These are phyloP conservation scores for Eulemur albifrons DNA, from an alignment of 2,797 vertebrate genomes.

Conservation along the genomic window DNA sequence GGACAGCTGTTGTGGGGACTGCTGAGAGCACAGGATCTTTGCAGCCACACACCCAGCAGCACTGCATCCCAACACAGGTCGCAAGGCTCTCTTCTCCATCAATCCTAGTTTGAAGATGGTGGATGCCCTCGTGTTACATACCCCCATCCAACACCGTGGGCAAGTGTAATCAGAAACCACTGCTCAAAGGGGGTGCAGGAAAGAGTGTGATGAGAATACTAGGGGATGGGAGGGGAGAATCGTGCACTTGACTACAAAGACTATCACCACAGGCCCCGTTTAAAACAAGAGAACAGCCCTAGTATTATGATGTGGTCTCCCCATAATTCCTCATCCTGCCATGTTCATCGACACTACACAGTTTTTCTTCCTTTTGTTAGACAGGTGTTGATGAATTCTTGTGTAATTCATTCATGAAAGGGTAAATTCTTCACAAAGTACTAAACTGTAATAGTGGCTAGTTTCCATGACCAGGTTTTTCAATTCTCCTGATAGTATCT, in stretches of 20 bases:
- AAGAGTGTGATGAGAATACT: background rate
- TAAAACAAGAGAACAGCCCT: background rate
- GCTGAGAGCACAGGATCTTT: background rate
- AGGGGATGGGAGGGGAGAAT: no score
- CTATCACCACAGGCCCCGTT: no score
- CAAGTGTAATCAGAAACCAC: background rate
- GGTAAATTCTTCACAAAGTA: slow-evolving; percentile 87
- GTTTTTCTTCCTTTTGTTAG: slow-evolving; percentile 86
- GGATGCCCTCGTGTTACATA: background rate
- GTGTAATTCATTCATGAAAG: slow-evolving; percentile 84
- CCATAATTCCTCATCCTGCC: background rate
- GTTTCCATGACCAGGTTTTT: slow-evolving; percentile 81
- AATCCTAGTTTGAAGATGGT: background rate
- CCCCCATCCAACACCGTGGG: background rate
- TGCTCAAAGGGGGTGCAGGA: background rate
- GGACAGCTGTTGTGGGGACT: no score
- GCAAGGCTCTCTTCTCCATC: background rate
- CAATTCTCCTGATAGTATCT: slow-evolving; percentile 83
- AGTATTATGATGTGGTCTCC: background rate
- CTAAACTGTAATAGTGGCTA: slow-evolving; percentile 86
- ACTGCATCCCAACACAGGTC: background rate
- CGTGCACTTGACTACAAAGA: accelerated
- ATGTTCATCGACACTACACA: accelerated
- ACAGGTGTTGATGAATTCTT: slow-evolving; percentile 84
- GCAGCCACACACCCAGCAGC: background rate